phyloP scores from a whole-genome alignment of 2,888 invertebrate species.

The Sinodicranocentrus sp. region DNA sequence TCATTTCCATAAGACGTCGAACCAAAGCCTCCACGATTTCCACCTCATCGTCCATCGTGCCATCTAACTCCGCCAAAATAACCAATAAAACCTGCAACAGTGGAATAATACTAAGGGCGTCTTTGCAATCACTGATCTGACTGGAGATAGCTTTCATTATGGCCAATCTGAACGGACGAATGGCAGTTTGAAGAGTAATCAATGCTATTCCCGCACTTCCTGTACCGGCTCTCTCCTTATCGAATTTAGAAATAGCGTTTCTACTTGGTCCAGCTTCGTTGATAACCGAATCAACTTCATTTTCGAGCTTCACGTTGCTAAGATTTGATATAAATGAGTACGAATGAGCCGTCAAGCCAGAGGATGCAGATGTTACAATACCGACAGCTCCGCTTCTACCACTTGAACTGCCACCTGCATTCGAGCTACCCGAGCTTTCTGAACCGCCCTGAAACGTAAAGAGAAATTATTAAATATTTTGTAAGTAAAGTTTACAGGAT shows the following conservation, averaged over 20 bases:
- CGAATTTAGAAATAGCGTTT: slow-evolving; percentile 7
- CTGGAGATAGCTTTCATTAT: slow-evolving; percentile 74
- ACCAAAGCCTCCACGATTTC: slow-evolving; percentile 73
- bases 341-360: slow-evolving; percentile 33
- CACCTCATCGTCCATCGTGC: slow-evolving; percentile 73
- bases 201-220: slow-evolving; percentile 22
- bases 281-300: slow-evolving; percentile 16
- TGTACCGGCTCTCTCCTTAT: slow-evolving; percentile 26
- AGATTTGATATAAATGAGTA: slow-evolving; percentile 46
- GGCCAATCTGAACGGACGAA: slow-evolving; percentile 73
- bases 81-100: slow-evolving; percentile 75
- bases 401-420: slow-evolving; percentile 74
- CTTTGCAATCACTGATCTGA: slow-evolving; percentile 68
- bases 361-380: slow-evolving; percentile 39
- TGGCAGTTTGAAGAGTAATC: slow-evolving; percentile 47
- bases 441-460: slow-evolving; percentile 73
- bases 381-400: slow-evolving; percentile 62
- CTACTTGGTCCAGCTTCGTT: slow-evolving; percentile 34
- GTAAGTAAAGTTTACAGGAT: too few species aligned
- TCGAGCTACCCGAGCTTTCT: slow-evolving; percentile 76
- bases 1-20: slow-evolving; percentile 70
- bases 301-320: slow-evolving; percentile 27
- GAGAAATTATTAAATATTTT: too few species aligned
- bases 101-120: slow-evolving; percentile 74
- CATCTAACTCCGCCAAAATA: slow-evolving; percentile 76